Percentiles rank a stretch among this genome's conserved stretches.
Conservation (phyloP, 2,113 vertebrate species). For the Cebus imitator region DNA sequence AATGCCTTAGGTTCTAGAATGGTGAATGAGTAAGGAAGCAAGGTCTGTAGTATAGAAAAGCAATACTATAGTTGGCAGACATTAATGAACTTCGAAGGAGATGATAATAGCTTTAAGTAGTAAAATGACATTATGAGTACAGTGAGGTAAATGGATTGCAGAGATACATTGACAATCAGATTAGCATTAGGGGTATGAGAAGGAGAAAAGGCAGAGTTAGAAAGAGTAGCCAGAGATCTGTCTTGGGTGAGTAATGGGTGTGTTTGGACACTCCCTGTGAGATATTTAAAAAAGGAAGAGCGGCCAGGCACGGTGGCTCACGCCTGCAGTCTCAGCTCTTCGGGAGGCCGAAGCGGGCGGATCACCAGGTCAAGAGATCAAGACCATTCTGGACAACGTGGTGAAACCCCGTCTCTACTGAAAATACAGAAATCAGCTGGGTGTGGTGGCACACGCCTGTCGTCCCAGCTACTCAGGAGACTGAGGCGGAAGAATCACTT, state of each 20-base stretch:
- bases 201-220: not conserved
- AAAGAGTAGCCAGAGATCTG: fast-evolving
- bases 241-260: not conserved
- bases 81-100: not conserved
- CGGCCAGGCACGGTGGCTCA: no score
- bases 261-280: not conserved
- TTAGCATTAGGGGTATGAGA: not conserved
- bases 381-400: no score
- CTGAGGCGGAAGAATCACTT: no score
- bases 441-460: no score
- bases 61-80: not conserved
- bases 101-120: not conserved
- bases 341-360: no score
- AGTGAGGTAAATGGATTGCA: not conserved
- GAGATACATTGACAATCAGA: not conserved
- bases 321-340: no score
- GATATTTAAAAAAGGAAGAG: not conserved
- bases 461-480: no score
- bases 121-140: not conserved
- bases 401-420: no score
- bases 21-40: not conserved
- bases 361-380: no score
- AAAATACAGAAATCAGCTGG: no score
- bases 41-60: not conserved
- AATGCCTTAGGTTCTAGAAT: not conserved